These are phyloP conservation scores for Rhinogobio ventralis DNA, from an alignment of 2,797 vertebrate genomes.

Conservation along the genomic window DNA sequence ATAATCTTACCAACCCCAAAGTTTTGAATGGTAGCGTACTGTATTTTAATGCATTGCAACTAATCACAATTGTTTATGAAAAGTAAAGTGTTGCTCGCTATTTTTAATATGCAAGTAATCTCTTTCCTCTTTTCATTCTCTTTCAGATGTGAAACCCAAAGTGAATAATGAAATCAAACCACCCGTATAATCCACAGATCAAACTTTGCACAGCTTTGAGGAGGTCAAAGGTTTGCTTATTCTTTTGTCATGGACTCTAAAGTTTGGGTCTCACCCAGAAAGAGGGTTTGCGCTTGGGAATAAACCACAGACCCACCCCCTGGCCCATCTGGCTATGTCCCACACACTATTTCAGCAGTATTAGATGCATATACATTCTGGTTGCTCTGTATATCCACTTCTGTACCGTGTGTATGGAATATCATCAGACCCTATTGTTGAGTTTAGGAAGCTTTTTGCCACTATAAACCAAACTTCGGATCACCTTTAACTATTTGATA, in stretches of 20 bases:
- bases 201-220: slow-evolving; percentile 51
- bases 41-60: background rate
- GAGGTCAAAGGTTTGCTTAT: slow-evolving; percentile 50
- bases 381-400: slow-evolving; percentile 54
- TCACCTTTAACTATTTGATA: background rate
- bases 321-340: slow-evolving; percentile 48
- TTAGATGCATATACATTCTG: slow-evolving; percentile 60
- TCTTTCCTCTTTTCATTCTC: slow-evolving; percentile 46
- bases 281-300: slow-evolving; percentile 42
- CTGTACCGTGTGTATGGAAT: slow-evolving; percentile 43
- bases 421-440: slow-evolving; percentile 57
- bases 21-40: background rate
- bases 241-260: slow-evolving; percentile 53
- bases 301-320: slow-evolving; percentile 52
- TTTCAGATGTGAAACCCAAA: slow-evolving; percentile 65
- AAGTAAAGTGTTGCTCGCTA: background rate
- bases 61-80: background rate
- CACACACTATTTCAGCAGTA: slow-evolving; percentile 64
- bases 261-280: slow-evolving; percentile 40
- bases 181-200: slow-evolving; percentile 47
- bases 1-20: background rate
- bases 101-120: slow-evolving; percentile 4
- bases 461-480: slow-evolving; percentile 42
- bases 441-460: slow-evolving; percentile 52
- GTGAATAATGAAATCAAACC: slow-evolving; percentile 55